Evolutionary conservation across 1,140 invertebrate species (phyloP), one percentile per base, ranked within the genome.

Genomic region (Ectropis grisescens): DNA sequence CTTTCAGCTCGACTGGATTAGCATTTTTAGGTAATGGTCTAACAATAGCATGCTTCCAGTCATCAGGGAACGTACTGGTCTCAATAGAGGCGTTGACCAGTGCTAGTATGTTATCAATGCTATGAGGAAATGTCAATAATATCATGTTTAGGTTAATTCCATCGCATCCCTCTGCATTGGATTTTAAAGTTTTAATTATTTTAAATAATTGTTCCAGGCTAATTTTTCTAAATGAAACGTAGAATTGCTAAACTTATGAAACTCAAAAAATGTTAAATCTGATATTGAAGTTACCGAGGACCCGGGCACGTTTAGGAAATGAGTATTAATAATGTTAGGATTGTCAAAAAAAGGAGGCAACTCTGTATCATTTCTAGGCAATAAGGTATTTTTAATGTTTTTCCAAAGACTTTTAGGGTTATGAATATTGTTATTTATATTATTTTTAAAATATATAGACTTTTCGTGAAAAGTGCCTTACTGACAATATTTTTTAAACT

Each of bases 381-480:
- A 29, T 10, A 48, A 3, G 15, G 30, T 32, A 27, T 15, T 32
- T 33, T 47, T 52, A 6, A 47, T 9, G 32, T 47, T 47, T 23
- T 47, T 38, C 47, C 51, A 55, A 4, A 55, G 23, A 1, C 11
- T n/a, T 19, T 48, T 45, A 2, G 47, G 42, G 4, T 52, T 8
- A n/a, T 19, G 19, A 6, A 34, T 25, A 14, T 39, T 28, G 25
- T 12, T 35, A 28, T 47, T 57, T 32, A 49, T 53, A 11, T 44
- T 26, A 10, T 36, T 11, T 12, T 33, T 29, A 36, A 57, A 57
- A 22, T 41, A 57, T 9, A 43, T 45, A 1, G 13, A 10, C 27
- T 52, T 57, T 34, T 57, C 48, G 6, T n/a, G 12, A 6, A 26
- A 8, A 50, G 7, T 8, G 40, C 32, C 1, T 7, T 11, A 11